A percentile compares a stretch with the other conserved stretches of the same genome.
Conservation (phyloP, 1,140 invertebrate species). For the Drosophila lacteicornis region DNA sequence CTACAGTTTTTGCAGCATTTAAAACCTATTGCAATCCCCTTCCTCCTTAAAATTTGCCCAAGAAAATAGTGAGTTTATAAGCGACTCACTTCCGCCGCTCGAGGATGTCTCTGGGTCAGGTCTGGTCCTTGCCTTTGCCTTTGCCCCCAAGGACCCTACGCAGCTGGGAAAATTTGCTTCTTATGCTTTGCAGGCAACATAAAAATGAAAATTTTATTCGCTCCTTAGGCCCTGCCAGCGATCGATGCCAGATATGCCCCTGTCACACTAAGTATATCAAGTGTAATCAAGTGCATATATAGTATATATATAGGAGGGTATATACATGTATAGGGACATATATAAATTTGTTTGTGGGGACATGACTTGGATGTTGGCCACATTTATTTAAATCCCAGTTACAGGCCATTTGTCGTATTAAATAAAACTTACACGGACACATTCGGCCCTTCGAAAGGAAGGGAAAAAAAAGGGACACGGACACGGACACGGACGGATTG, state of each 20-base stretch:
- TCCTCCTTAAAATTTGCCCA: background rate
- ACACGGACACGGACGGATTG: slow-evolving; percentile 1
- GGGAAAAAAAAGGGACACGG: slow-evolving; percentile 20
- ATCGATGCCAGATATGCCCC: slow-evolving; percentile 48
- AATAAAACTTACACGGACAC: slow-evolving; percentile 69
- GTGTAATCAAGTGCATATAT: slow-evolving; percentile 53
- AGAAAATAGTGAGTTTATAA: slow-evolving; percentile 8
- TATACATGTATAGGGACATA: background rate
- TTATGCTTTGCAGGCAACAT: slow-evolving; percentile 39
- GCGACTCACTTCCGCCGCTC: background rate
- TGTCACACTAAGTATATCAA: slow-evolving; percentile 53
- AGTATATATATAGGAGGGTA: background rate
- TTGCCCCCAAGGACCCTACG: slow-evolving; percentile 9
- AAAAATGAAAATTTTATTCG: slow-evolving; percentile 56
- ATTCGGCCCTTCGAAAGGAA: slow-evolving; percentile 5
- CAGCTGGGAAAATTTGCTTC: slow-evolving; percentile 28
- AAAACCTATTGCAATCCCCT: background rate
- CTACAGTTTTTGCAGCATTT: background rate
- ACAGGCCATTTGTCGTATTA: slow-evolving; percentile 79
- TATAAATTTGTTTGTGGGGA: slow-evolving; percentile 25
- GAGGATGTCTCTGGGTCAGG: slow-evolving; percentile 16
- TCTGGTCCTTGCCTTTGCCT: background rate
- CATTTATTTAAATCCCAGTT: slow-evolving; percentile 79
- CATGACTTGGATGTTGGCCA: slow-evolving; percentile 45
- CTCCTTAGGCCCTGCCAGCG: slow-evolving; percentile 40